phyloP scores from a whole-genome alignment of 2,113 vertebrate species.

The Trematomus loennbergii region DNA sequence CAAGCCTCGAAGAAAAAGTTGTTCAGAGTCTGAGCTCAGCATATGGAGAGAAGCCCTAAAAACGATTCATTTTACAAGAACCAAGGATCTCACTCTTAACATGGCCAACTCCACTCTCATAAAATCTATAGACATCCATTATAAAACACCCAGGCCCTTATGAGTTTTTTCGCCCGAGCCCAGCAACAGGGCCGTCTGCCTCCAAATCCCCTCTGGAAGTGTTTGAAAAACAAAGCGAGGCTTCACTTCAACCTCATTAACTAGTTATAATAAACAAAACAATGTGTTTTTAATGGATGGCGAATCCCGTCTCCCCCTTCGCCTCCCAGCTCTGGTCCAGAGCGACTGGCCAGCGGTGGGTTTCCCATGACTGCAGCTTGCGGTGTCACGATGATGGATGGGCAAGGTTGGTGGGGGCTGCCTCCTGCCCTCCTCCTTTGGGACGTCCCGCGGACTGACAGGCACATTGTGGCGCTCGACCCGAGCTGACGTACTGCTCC shows the following conservation, averaged over 20 bases:
- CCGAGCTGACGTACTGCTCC: constrained; percentile 55
- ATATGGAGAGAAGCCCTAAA: constrained; percentile 69
- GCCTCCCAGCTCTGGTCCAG: constrained; percentile 55
- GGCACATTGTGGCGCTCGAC: constrained; percentile 78
- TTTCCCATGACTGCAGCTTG: constrained; percentile 80
- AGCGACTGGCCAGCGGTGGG: constrained; percentile 74
- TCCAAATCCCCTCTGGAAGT: constrained; percentile 75
- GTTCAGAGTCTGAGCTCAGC: constrained; percentile 53
- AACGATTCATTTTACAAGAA: constrained; percentile 74
- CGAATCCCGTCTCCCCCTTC: constrained; percentile 43
- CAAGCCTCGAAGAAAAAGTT: constrained; percentile 32
- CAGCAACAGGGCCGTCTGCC: constrained; percentile 58
- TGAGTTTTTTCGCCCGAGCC: constrained; percentile 53
- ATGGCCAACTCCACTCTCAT: constrained; percentile 71
- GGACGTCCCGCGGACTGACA: constrained; percentile 80
- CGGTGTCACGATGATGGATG: constrained; percentile 87
- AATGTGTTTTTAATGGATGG: constrained; percentile 80
- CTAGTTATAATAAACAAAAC: constrained; percentile 81
- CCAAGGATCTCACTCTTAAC: constrained; percentile 67
- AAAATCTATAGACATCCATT: constrained; percentile 76
- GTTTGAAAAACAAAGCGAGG: constrained; percentile 72
- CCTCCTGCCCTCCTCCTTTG: constrained; percentile 80
- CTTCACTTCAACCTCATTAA: constrained; percentile 80
- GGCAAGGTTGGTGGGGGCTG: constrained; percentile 78
- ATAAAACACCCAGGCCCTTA: constrained; percentile 70